These are phyloP conservation scores for Gymnobelideus leadbeateri DNA, from an alignment of 2,113 vertebrate genomes.

Conservation along the genomic window DNA sequence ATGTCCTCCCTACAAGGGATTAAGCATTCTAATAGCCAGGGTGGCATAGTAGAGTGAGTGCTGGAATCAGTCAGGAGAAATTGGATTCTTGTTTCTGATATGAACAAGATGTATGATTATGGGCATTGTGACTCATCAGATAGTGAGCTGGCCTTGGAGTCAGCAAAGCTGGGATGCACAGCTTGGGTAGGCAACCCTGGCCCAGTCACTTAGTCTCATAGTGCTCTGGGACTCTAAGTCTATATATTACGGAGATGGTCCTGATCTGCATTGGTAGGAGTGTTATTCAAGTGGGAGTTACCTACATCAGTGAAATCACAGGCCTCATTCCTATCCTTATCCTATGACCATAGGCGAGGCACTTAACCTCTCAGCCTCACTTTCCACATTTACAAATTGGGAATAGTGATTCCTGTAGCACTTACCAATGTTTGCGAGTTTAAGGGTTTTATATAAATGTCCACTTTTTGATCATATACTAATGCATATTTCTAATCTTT, in stretches of 20 bases:
- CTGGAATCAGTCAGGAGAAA: neutral
- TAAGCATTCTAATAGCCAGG: constrained; percentile 33
- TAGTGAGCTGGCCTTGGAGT: neutral
- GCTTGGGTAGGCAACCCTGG: neutral
- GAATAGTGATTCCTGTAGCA: neutral
- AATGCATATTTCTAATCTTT: neutral
- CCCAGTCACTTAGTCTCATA: neutral
- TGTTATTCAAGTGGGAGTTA: neutral
- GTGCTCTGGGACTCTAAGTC: neutral
- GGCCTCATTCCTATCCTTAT: neutral
- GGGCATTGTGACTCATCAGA: neutral
- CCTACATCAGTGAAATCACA: neutral
- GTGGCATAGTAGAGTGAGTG: neutral
- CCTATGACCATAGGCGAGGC: neutral
- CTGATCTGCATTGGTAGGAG: neutral
- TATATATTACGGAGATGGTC: neutral
- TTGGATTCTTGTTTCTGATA: neutral
- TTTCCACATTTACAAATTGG: neutral
- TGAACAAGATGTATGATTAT: neutral
- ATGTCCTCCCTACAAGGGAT: neutral
- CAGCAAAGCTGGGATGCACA: neutral
- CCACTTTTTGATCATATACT: neutral
- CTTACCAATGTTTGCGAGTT: neutral
- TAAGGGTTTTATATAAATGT: neutral
- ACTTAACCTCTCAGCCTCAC: neutral